Percentiles rank a stretch among this genome's conserved stretches.
These are phyloP conservation scores for Podarcis cretensis DNA, from an alignment of 2,113 vertebrate genomes.

Conservation along the genomic window DNA sequence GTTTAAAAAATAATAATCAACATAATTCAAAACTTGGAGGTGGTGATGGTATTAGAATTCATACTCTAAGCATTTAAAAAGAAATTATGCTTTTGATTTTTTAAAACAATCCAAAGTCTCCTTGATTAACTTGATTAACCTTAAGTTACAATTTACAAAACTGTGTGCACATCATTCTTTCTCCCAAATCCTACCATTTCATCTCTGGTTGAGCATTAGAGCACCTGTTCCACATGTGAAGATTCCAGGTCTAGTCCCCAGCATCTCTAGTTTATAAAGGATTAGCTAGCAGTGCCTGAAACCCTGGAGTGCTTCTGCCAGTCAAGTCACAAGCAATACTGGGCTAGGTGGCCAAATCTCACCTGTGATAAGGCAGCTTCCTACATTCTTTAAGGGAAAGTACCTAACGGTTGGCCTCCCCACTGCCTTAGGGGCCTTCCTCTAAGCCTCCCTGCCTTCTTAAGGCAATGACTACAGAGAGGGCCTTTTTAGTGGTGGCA, in stretches of 20 bases:
- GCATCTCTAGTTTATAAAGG: neutral
- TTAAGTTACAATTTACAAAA: neutral
- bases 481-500: neutral
- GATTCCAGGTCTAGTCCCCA: neutral
- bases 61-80: neutral
- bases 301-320: neutral
- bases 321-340: neutral
- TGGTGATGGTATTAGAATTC: neutral
- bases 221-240: neutral
- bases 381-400: neutral
- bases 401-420: neutral
- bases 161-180: neutral
- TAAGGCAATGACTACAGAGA: neutral
- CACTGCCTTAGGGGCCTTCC: no score
- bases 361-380: neutral
- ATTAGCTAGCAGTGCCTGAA: neutral
- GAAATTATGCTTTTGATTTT: neutral
- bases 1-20: neutral
- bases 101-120: neutral
- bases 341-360: neutral
- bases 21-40: neutral
- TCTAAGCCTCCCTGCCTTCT: neutral
- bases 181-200: neutral
- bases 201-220: neutral
- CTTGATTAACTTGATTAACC: neutral